phyloP scores from a whole-genome alignment of 2,888 invertebrate genomes.

The Carcina quercana region DNA sequence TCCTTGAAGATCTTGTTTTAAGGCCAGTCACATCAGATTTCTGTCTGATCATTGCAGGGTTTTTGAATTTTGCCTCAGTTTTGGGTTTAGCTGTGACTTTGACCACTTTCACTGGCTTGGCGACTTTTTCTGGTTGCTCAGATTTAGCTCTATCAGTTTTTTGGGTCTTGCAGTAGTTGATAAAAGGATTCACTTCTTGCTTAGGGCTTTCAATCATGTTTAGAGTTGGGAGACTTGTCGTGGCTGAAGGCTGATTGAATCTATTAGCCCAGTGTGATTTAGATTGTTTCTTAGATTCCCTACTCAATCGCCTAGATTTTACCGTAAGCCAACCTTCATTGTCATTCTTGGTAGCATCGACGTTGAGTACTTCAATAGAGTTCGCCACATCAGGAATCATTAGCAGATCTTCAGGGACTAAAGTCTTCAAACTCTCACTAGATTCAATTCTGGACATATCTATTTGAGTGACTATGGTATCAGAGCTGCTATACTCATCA shows the following conservation, averaged over 20 bases:
- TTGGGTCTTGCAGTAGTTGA: slow-evolving; percentile 21
- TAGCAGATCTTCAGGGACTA: slow-evolving; percentile 55
- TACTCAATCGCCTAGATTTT: slow-evolving; percentile 79
- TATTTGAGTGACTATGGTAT: slow-evolving; percentile 67
- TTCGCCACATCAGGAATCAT: slow-evolving; percentile 41
- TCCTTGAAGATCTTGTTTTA: slow-evolving; percentile 55
- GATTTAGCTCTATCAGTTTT: slow-evolving; percentile 53
- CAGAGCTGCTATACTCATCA: slow-evolving; percentile 70
- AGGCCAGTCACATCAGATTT: slow-evolving; percentile 77
- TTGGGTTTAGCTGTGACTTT: slow-evolving; percentile 28
- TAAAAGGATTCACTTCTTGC: slow-evolving; percentile 45
- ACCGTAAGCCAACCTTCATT: slow-evolving; percentile 94
- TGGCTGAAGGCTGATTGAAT: slow-evolving; percentile 88
- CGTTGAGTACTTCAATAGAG: slow-evolving; percentile 66
- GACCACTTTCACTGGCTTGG: slow-evolving; percentile 12
- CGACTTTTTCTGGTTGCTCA: slow-evolving; percentile 42
- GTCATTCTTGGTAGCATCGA: slow-evolving; percentile 48
- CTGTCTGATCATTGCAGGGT: slow-evolving; percentile 64
- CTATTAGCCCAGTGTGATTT: slow-evolving; percentile 83
- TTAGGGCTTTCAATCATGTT: slow-evolving; percentile 70
- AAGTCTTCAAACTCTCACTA: slow-evolving; percentile 62
- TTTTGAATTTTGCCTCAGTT: slow-evolving; percentile 43
- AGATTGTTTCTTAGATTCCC: slow-evolving; percentile 72
- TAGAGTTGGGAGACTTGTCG: slow-evolving; percentile 86
- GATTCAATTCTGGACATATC: slow-evolving; percentile 65